Base-by-base conservation (phyloP, 2,113 vertebrate species). In the Mastomys coucha region DNA sequence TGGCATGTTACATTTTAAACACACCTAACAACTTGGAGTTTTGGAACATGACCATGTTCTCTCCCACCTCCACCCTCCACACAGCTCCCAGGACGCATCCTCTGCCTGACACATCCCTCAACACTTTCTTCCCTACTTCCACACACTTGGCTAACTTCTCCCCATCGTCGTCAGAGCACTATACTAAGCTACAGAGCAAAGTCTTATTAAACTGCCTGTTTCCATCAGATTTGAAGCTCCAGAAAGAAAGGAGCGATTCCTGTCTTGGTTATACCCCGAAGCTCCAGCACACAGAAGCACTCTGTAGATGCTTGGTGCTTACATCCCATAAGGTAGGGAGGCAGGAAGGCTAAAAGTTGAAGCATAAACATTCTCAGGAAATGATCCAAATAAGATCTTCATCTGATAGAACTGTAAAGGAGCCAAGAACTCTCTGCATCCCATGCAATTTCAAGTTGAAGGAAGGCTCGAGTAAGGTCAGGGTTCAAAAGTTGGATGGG, bases 331-430 rank as follows among this genome's bases (percentile, higher is more conserved):
- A 42, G 81, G 92, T 3, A 94, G 67, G 87, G 81, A 93, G 82
- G 86, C 69, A 93, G 77, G 63, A 97, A 96, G 93, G 78, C 65
- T 91, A 82, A 95, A 85, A 75, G 70, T 17, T 89, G 72, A 58
- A 97, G 75, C 39, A 56, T 69, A 97, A 91, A 96, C 77, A 96
- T 42, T 91, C 28, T 80, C 42, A 92, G 89, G 93, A 67, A 97
- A 76, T 80, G 88, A 96, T 78, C 56, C 94, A 87, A 91, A 69
- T 82, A 63, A 92, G 75, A 95, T 91, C 36, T 96, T 92, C 26
- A 92, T 51, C 65, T 85, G 85, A 93, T 14, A 0, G 16, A 91
- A 94, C 20, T 82, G 88, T 53, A 94, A 94, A 96, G 77, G 33
- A 96, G 93, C 19, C 36, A 65, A 86, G 76, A 92, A 96, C 92